Percentiles rank a stretch among this genome's conserved stretches.
phyloP scores from a whole-genome alignment of 1,140 invertebrate genomes.

The Akabosia matsudoensis region DNA sequence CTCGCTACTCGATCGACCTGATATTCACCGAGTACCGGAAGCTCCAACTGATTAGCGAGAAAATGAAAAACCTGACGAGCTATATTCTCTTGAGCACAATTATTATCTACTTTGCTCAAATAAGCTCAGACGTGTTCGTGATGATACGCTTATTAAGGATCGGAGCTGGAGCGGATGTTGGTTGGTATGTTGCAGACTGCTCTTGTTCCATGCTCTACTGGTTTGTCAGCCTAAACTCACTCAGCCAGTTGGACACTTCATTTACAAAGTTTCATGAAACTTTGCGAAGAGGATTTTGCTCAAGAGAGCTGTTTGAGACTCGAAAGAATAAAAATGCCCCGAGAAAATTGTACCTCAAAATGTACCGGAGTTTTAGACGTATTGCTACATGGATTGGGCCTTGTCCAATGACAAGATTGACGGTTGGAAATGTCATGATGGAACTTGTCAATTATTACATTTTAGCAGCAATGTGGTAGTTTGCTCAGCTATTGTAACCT shows the following conservation, averaged over 20 bases:
- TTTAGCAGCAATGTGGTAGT: constrained; percentile 7
- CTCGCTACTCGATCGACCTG: not conserved
- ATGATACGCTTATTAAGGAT: not conserved
- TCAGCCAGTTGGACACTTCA: not conserved
- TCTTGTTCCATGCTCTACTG: not conserved
- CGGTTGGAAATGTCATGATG: not conserved
- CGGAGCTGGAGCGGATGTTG: not conserved
- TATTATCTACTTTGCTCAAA: constrained; percentile 1
- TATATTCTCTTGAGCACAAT: not conserved
- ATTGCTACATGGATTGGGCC: not conserved
- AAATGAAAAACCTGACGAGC: not conserved
- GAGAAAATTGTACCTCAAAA: not conserved
- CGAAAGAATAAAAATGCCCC: too few species aligned
- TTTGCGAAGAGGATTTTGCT: not conserved
- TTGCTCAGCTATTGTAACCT: too few species aligned
- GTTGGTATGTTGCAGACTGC: not conserved
- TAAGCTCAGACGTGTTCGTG: not conserved
- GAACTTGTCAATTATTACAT: not conserved
- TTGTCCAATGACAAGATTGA: not conserved
- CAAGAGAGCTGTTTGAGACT: not conserved
- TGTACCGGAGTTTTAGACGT: not conserved
- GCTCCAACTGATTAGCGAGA: not conserved
- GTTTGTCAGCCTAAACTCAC: not conserved
- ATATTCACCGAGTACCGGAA: not conserved
- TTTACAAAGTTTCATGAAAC: not conserved